Conservation (phyloP, 2,797 vertebrate genomes). For the Danio aesculapii region DNA sequence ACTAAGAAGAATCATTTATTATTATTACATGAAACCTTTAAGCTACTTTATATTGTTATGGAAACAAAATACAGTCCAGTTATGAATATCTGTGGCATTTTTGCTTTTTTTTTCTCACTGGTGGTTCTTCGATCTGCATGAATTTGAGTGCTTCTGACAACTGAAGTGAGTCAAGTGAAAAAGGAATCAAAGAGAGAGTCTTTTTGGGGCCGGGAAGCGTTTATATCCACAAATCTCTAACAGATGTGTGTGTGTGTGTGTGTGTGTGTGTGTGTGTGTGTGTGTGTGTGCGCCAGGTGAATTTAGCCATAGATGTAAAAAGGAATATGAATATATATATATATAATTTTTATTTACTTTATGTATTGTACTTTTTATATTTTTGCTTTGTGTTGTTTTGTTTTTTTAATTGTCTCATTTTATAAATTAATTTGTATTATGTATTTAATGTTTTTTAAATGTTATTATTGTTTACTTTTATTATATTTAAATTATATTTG, state of each 20-base stretch:
- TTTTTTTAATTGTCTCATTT: no score
- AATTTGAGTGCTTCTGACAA: slow-evolving; percentile 44
- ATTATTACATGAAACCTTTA: no score
- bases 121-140: slow-evolving; percentile 16
- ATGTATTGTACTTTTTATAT: no score
- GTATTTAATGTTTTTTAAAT: no score
- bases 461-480: no score
- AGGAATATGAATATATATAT: no score
- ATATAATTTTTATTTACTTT: no score
- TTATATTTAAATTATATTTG: no score
- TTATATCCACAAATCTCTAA: slow-evolving; percentile 29
- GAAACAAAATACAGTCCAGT: not conserved
- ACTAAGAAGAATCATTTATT: no score
- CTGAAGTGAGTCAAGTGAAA: slow-evolving; percentile 22
- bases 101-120: not conserved
- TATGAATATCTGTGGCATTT: not conserved
- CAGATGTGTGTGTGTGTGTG: slow-evolving; percentile 1
- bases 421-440: no score
- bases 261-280: not conserved
- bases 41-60: no score
- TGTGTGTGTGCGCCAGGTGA: slow-evolving; percentile 13
- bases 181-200: slow-evolving; percentile 28
- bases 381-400: no score
- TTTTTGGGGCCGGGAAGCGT: not conserved
- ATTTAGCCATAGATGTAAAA: not conserved